Conservation (phyloP, 2,888 invertebrate genomes). For the Ophion costatus region DNA sequence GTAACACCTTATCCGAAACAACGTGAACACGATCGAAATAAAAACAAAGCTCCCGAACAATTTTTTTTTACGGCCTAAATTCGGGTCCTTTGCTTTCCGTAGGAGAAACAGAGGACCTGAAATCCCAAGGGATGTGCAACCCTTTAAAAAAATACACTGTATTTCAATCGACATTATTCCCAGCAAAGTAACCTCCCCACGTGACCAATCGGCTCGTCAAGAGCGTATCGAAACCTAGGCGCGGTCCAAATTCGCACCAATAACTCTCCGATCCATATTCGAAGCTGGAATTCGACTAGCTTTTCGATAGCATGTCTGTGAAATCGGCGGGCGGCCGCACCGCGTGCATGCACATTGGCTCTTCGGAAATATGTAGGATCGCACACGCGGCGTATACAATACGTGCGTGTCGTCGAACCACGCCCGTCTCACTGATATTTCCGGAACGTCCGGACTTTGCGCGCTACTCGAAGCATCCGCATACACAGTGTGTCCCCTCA, state of each 20-base stretch:
- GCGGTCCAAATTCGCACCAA: neutral
- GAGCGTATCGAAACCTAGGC: neutral
- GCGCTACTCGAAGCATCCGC: neutral
- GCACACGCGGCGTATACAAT: constrained; percentile 1
- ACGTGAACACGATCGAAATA: no score
- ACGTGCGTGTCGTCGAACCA: constrained; percentile 59
- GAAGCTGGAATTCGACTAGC: neutral
- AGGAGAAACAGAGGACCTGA: no score
- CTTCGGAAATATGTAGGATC: constrained; percentile 37
- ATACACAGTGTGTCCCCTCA: neutral
- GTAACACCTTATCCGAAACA: no score
- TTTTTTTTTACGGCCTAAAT: no score
- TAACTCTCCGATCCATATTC: neutral
- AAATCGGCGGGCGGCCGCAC: neutral
- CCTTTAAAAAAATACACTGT: no score
- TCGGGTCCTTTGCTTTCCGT: no score
- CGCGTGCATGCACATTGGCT: neutral
- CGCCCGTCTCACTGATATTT: constrained; percentile 59
- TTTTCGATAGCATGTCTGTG: neutral
- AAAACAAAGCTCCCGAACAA: no score
- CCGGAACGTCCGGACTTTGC: constrained; percentile 56
- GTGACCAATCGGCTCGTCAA: neutral
- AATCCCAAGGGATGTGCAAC: no score
- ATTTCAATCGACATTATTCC: no score
- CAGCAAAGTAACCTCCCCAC: neutral